These are phyloP conservation scores for Cephalopholis sonnerati DNA, from an alignment of 2,113 vertebrate genomes.

Conservation along the genomic window DNA sequence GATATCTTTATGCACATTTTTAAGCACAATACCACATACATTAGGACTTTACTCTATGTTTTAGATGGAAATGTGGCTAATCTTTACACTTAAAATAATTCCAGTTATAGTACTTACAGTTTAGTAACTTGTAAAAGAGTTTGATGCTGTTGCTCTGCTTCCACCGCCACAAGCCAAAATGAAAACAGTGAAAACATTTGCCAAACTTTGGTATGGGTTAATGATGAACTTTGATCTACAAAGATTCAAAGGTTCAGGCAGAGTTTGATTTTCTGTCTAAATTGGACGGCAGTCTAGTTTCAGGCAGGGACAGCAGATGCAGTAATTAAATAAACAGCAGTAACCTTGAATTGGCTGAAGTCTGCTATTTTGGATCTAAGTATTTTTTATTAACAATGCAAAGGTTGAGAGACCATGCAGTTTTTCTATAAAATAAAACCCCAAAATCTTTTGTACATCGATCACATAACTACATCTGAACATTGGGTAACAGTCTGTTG, in stretches of 20 bases:
- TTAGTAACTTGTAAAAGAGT: slow-evolving; percentile 13
- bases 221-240: slow-evolving; percentile 63
- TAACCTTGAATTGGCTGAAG: background rate
- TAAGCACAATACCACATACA: background rate
- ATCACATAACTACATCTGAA: slow-evolving; percentile 12
- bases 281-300: background rate
- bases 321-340: slow-evolving; percentile 24
- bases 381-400: background rate
- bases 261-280: slow-evolving; percentile 53
- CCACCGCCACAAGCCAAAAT: slow-evolving; percentile 30
- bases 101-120: slow-evolving; percentile 27
- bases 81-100: slow-evolving; percentile 11
- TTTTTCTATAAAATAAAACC: too few relatives aligned
- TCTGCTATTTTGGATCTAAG: too few relatives aligned
- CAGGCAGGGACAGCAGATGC: background rate
- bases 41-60: background rate
- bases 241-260: slow-evolving; percentile 52
- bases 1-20: background rate
- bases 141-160: slow-evolving; percentile 44
- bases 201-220: slow-evolving; percentile 27
- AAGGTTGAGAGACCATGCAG: background rate
- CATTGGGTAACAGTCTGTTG: slow-evolving; percentile 58
- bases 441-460: background rate
- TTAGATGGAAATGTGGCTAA: background rate
- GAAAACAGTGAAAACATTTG: slow-evolving; percentile 48